Base-by-base conservation (phyloP, 2,797 vertebrate genomes). In the Morus bassanus region DNA sequence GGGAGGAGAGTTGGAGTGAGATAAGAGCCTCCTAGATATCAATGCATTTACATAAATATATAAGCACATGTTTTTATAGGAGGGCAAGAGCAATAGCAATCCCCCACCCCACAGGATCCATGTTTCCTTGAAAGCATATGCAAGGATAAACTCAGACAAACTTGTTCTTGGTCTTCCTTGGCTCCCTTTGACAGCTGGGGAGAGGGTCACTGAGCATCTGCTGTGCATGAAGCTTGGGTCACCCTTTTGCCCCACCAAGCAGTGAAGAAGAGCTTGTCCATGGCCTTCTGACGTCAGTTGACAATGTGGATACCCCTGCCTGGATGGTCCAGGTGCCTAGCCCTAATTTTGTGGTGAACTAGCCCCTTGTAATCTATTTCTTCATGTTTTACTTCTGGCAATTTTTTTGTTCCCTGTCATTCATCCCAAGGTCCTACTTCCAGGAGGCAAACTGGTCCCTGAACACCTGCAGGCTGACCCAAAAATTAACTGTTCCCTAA, bases 151-250 rank as follows among this genome's bases (percentile, higher is more conserved):
- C 46, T 72, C 7, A 4, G 33, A 54, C 27, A 28, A 39, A 51
- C 1, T 1, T 25, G 24, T 65, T 13, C 35, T 56, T 2, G 4
- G 15, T 24, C 24, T 46, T 77, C 9, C 33, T 69, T 3, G 2
- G 4, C 27, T 46, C 33, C 39, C 9, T 86, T 89, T 72, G 16
- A 30, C 72, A n/a, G 12, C 31, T 53, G 31, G 7, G 15, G 11
- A 57, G 22, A 28, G 33, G 61, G 14, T 33, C 27, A 50, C 15
- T 0, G 1, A 88, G 21, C 54, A 74, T 13, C 13, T 3, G 10
- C 18, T 33, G 30, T 18, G 9, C 8, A 13, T 51, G 5, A 27
- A 16, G 16, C 25, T 53, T 41, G 14, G 16, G n/a, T 51, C 28
- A 81, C 4, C 4, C 46, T 90, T 91, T 68, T 14, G 4, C 8